Evolutionary conservation across 2,113 vertebrate species (phyloP), one percentile per base, ranked within the genome.

Genomic region (Gymnobelideus leadbeateri): DNA sequence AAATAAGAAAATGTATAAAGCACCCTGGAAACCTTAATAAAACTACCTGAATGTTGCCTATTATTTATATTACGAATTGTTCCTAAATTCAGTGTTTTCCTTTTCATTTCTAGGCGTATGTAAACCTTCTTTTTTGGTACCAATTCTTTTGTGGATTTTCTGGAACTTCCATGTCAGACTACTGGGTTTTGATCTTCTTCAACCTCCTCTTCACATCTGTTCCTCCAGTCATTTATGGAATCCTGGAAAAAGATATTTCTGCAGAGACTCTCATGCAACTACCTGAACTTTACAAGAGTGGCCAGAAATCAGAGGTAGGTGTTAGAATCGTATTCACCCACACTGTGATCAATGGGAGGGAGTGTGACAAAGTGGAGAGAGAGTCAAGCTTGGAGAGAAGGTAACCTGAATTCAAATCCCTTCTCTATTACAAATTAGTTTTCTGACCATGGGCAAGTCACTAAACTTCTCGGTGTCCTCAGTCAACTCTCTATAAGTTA

Each of bases 101-200:
- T 98, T 97, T 98, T 68, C 96, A 68, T 98, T 96, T 96, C 51
- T 97, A 99, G 99, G 98, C 98, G 77, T 99, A 99, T 0, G 99
- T 99, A 94, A 99, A 98, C 97, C 98, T 99, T 91, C 98, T 99
- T 53, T 99, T 99, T 97, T 99, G 99, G 99, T 99, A 98, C 97
- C 99, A 99, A 96, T 99, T 99, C 98, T 99, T 99, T 96, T 99
- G 98, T 93, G 99, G 99, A 46, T 99, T 99, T 98, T 99, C 99
- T 93, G 99, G 99, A 97, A 98, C 98, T 7, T 98, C 99, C 53
- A 99, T 99, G 99, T 99, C 98, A 8, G 98, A 99, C 98, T 98
- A 99, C 1, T 99, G 99, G 99, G 98, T 98, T 96, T 97, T 99
- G 97, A 99, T 99, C 97, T 98, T 99, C 93, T 99, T 99, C 97